Base-by-base conservation (phyloP, 2,888 invertebrate genomes). In the Noctua janthina region DNA sequence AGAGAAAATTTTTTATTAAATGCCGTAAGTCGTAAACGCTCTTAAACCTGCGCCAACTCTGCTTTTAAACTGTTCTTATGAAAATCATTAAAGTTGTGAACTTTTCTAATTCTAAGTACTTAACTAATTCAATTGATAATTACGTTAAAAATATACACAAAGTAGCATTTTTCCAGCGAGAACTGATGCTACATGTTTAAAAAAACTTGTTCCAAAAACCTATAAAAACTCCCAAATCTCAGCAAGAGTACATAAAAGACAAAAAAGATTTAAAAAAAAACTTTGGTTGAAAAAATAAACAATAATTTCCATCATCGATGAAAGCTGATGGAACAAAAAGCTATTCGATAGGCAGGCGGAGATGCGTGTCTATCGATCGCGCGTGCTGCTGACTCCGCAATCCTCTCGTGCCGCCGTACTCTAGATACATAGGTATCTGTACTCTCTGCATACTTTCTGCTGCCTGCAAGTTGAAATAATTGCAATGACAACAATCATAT, bases 301-400 rank as follows among this genome's bases (percentile, higher is more conserved):
- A 79, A 66, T 66, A 46, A 54, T 10, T 72, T 67, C 13, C 43
- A 59, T 43, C 73, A 74, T 64, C 70, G 75, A 78, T 76, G 74
- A 79, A 79, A 76, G 78, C 75, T 77, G 69, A 64, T 77, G 76
- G 90, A 92, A 93, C 91, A 94, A 94, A 93, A 92, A 92, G 88
- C 88, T 89, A 89, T 91, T 90, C 86, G 87, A 90, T 92, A 91
- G 91, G 91, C 91, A 90, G 92, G 89, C 90, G 82, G 87, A 89
- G 91, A 90, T 91, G 93, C 93, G 92, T 92, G 91, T 88, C 91
- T 95, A 96, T 96, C 95, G 96, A 96, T 96, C 95, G 95, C 91
- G 88, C 91, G 84, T 88, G 82, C 81, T 94, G 96, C 96, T 95
- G 96, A 96, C 91, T 94, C 92, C 89, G 92, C 95, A 93, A 87